Percentiles rank a stretch among this genome's conserved stretches.
phyloP scores from a whole-genome alignment of 2,888 invertebrate species.

The Sclerodermus sp. region DNA sequence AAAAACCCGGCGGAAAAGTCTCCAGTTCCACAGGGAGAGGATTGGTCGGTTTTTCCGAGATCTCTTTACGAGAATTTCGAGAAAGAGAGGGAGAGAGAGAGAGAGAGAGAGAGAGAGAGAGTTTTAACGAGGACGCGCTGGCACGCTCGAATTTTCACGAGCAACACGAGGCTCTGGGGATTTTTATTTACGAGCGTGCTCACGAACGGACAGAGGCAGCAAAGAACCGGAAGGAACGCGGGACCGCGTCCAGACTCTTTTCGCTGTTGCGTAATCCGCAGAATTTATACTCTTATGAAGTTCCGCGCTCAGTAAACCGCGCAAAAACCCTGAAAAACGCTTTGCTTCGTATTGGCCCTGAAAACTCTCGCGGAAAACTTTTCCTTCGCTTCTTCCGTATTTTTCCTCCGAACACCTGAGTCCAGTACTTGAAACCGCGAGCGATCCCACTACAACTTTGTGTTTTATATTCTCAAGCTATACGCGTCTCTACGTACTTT shows the following conservation, averaged over 20 bases:
- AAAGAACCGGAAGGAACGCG: too few relatives aligned
- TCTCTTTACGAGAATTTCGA: slow-evolving; percentile 10
- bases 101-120: background rate
- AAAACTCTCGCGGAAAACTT: background rate
- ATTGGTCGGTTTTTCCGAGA: slow-evolving; percentile 9
- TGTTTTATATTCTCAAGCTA: too few relatives aligned
- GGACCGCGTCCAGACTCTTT: too few relatives aligned
- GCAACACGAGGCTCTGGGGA: too few relatives aligned
- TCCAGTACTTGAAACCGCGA: too few relatives aligned
- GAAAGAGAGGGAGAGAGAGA: slow-evolving; percentile 1
- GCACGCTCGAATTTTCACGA: too few relatives aligned
- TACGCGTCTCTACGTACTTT: too few relatives aligned
- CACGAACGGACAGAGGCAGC: too few relatives aligned
- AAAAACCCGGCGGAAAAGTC: background rate
- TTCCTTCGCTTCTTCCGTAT: too few relatives aligned
- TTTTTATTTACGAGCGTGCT: too few relatives aligned
- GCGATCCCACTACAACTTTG: too few relatives aligned
- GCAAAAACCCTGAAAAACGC: background rate
- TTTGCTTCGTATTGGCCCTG: background rate
- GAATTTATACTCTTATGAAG: slow-evolving; percentile 4
- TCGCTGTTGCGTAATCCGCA: background rate
- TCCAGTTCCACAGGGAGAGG: background rate
- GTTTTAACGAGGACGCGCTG: background rate
- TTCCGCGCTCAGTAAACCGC: background rate
- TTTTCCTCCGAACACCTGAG: background rate